phyloP scores from a whole-genome alignment of 2,888 invertebrate species.

The Syrista parreyssii region DNA sequence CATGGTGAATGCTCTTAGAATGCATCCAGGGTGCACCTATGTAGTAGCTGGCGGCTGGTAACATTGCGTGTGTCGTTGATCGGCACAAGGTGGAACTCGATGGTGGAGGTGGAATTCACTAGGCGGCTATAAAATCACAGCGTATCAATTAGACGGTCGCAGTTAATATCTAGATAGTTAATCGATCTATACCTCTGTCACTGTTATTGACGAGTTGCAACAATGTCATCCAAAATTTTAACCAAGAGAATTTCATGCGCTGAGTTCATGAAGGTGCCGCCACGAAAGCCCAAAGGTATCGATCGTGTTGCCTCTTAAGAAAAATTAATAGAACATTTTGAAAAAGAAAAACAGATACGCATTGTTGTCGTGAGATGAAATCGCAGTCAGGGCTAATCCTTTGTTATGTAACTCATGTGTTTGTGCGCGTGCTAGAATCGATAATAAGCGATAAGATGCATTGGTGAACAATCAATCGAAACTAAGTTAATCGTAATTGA shows the following conservation, averaged over 20 bases:
- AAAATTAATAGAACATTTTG: not conserved
- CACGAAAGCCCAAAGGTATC: slow-evolving; percentile 52
- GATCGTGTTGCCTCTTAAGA: too few species aligned
- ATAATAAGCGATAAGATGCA: not conserved
- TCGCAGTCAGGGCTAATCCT: not conserved
- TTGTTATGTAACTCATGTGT: not conserved
- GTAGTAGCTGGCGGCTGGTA: too few species aligned
- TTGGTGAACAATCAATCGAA: not conserved
- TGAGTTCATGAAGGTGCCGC: slow-evolving; percentile 53
- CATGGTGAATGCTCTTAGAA: too few species aligned
- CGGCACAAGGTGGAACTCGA: too few species aligned
- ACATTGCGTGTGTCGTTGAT: too few species aligned
- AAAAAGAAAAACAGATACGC: not conserved
- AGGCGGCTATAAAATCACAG: not conserved
- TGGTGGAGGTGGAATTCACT: too few species aligned
- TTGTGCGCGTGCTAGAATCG: not conserved
- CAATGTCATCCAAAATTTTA: not conserved
- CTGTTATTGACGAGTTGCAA: not conserved
- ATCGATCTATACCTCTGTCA: not conserved
- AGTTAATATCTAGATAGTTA: not conserved
- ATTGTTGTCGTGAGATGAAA: not conserved
- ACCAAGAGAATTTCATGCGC: slow-evolving; percentile 54
- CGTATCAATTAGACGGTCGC: not conserved
- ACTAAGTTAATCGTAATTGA: not conserved
- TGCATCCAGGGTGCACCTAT: too few species aligned